Evolutionary conservation across 2,797 vertebrate species (phyloP), one percentile per base, ranked within the genome.

Genomic region (Telmatherina bonti): DNA sequence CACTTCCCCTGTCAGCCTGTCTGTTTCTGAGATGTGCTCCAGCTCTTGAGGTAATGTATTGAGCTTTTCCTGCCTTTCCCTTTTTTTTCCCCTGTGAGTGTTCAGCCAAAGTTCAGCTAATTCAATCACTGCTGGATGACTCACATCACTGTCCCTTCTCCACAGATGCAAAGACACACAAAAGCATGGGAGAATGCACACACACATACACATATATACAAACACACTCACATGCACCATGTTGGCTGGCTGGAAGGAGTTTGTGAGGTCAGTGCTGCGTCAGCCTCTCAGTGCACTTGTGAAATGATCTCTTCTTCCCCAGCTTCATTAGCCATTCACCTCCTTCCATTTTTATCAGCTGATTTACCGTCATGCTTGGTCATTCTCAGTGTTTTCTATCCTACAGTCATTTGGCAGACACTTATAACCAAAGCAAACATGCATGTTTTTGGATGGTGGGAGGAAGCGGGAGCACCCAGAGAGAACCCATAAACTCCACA

Each of bases 121-220:
- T 91, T 91, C 86, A 86, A 91, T 92, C 81, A 81, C 74, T 63
- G 73, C 30, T 85, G 81, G 85, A 86, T 93, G 91, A 91, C 85
- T 91, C 91, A 91, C 45, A 47, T 74, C 64, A 78, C 76, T 76
- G 85, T 86, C 84, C 78, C 64, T 76, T 78, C 75, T 81, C 65
- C 67, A 71, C 67, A 85, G 60, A 82, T 60, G 22, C 81, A 78
- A 47, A 68, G 3, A 51, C 66, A 57, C 58, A 69, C 67, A 2
- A 51, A 64, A 7, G 22, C 38, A 22, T 22, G 47, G 24, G 24
- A 22, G 15, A 62, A 38, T 33, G 20, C 38, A 54, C 33, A 60
- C 65, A 20, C 53, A 62, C 47, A 43, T 26, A 72, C 29, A 64
- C 49, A 69, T n/a, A 51, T 26, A 36, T 2, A 12, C 20, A 49